Evolutionary conservation across 2,113 vertebrate genomes (phyloP).

Genomic region (Rhynchomys soricoides): DNA sequence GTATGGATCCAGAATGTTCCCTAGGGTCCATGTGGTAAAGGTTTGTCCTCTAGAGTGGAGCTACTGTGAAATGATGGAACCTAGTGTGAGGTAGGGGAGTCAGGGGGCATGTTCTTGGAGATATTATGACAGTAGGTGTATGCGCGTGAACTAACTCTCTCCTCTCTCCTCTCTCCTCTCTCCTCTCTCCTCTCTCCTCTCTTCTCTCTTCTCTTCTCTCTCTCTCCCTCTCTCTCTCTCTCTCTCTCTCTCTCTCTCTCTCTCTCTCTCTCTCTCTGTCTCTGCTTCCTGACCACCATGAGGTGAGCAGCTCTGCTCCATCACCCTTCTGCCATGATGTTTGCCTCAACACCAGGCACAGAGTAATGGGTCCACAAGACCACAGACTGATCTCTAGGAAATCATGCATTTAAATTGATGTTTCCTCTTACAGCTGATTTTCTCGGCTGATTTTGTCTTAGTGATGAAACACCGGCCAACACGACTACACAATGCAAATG

Average conservation of each 20-base stretch:
- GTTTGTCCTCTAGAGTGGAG: neutral
- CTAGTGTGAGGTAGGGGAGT: neutral
- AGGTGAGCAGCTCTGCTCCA: neutral
- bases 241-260: neutral
- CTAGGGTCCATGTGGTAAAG: neutral
- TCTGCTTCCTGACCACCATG: neutral
- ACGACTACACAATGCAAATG: accelerated
- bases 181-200: neutral
- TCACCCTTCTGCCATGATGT: too few species aligned
- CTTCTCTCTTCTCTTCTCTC: neutral
- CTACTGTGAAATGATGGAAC: neutral
- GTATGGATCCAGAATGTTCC: neutral
- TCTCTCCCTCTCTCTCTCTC: neutral
- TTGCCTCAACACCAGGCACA: neutral
- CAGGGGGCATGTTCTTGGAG: neutral
- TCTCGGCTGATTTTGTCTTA: neutral
- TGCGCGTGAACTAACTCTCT: neutral
- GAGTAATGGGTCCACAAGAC: neutral
- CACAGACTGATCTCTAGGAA: neutral
- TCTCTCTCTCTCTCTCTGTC: neutral
- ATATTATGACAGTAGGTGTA: neutral
- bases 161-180: neutral
- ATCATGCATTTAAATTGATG: too few species aligned
- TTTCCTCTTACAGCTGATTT: neutral
- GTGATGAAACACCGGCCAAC: neutral